phyloP scores from a whole-genome alignment of 2,888 invertebrate species.

The Adineta ricciae region DNA sequence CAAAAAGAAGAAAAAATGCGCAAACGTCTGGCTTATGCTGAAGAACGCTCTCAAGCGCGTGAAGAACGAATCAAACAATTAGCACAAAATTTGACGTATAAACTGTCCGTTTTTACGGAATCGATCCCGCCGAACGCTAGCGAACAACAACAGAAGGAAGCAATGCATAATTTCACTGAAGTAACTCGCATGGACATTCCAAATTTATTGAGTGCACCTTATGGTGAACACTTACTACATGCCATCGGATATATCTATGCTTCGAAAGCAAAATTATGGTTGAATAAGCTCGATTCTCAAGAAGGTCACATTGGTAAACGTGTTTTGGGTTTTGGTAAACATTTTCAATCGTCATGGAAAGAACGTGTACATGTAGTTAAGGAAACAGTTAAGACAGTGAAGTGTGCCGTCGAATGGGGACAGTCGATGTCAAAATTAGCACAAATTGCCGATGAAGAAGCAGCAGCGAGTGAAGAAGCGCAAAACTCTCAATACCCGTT shows the following conservation, averaged over 20 bases:
- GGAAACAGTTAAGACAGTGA: constrained; percentile 19
- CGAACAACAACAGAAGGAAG: not conserved
- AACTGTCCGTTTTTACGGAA: not conserved
- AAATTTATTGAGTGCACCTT: not conserved
- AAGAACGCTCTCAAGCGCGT: not conserved
- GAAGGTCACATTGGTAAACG: constrained; percentile 20
- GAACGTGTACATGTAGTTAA: constrained; percentile 7
- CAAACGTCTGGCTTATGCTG: not conserved
- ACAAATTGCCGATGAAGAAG: not conserved
- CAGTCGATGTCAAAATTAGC: constrained; percentile 4
- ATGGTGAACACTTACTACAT: constrained; percentile 14
- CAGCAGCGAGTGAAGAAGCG: not conserved
- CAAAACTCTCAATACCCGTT: not conserved
- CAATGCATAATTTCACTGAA: not conserved
- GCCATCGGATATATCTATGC: not conserved
- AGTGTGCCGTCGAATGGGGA: constrained; percentile 13
- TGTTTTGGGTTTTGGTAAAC: not conserved
- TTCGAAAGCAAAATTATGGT: not conserved
- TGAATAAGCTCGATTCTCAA: not conserved
- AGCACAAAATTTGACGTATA: not conserved
- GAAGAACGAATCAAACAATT: constrained; percentile 16
- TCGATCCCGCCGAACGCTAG: not conserved
- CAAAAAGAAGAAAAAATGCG: constrained; percentile 11
- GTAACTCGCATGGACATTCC: not conserved
- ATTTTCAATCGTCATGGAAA: not conserved